Evolutionary conservation across 2,797 vertebrate species (phyloP).

Genomic region (Phoeniculus purpureus): DNA sequence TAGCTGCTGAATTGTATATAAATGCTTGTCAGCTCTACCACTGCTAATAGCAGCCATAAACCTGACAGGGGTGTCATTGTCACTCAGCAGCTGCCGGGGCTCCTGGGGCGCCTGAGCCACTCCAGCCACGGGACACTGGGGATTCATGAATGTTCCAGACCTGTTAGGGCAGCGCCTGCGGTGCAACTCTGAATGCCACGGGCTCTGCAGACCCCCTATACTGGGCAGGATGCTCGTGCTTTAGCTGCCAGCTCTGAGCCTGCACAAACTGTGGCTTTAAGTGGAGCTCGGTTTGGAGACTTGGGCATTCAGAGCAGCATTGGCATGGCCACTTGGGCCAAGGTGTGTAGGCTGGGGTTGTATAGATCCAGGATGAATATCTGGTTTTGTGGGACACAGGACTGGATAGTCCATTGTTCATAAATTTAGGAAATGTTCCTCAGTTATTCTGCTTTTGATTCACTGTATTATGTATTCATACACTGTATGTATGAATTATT

Average conservation of each 20-base stretch:
- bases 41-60: not conserved
- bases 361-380: rapidly evolving
- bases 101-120: not conserved
- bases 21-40: not conserved
- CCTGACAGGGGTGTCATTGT: conserved; percentile 25
- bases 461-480: not conserved
- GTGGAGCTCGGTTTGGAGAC: not conserved
- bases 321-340: not conserved
- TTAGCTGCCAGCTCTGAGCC: not conserved
- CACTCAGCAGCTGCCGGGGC: not conserved
- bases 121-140: rapidly evolving
- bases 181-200: rapidly evolving
- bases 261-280: not conserved
- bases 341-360: too few relatives aligned
- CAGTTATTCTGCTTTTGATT: not conserved
- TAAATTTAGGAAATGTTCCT: not conserved
- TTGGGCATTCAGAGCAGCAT: not conserved
- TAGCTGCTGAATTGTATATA: not conserved
- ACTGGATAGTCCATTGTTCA: not conserved
- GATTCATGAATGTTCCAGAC: not conserved
- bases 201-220: not conserved
- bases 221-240: not conserved
- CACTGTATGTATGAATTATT: too few relatives aligned
- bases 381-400: not conserved
- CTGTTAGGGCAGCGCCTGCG: not conserved